A percentile compares a stretch with the other conserved stretches of the same genome.
Conservation (phyloP, 2,113 vertebrate genomes). For the Oreochromis tanganicae region DNA sequence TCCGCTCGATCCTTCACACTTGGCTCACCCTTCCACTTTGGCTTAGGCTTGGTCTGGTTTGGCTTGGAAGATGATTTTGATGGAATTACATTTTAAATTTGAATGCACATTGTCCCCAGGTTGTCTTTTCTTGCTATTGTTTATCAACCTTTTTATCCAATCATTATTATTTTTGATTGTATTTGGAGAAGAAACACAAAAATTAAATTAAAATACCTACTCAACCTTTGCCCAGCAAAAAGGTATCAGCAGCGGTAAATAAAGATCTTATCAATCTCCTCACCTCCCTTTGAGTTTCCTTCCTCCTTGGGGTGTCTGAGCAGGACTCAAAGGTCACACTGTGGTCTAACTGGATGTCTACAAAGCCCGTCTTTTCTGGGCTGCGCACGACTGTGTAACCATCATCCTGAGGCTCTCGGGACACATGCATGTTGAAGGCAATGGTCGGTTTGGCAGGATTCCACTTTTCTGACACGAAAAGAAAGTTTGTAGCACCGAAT, state of each 20-base stretch:
- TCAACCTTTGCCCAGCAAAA: background rate
- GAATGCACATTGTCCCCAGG: background rate
- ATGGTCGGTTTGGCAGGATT: slow-evolving; percentile 60
- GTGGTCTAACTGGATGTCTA: slow-evolving; percentile 34
- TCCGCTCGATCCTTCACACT: slow-evolving; percentile 38
- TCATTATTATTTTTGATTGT: background rate
- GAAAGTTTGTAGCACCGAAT: background rate
- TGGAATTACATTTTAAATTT: background rate
- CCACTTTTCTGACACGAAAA: slow-evolving; percentile 56
- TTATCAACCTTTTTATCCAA: background rate
- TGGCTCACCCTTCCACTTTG: slow-evolving; percentile 50
- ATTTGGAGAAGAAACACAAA: background rate
- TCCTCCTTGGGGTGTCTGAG: background rate
- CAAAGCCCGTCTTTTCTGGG: background rate
- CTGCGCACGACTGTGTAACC: slow-evolving; percentile 2
- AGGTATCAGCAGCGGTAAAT: background rate
- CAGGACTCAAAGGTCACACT: slow-evolving; percentile 36
- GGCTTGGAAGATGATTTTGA: background rate
- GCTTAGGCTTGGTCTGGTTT: slow-evolving; percentile 28
- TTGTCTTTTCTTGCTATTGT: background rate
- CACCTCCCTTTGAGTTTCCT: slow-evolving; percentile 44
- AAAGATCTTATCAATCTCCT: background rate
- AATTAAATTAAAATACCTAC: background rate
- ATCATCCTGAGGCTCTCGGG: slow-evolving; percentile 19
- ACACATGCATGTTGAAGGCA: slow-evolving; percentile 44